These are phyloP conservation scores for Pleuronectes platessa DNA, from an alignment of 2,113 vertebrate genomes.

Conservation along the genomic window DNA sequence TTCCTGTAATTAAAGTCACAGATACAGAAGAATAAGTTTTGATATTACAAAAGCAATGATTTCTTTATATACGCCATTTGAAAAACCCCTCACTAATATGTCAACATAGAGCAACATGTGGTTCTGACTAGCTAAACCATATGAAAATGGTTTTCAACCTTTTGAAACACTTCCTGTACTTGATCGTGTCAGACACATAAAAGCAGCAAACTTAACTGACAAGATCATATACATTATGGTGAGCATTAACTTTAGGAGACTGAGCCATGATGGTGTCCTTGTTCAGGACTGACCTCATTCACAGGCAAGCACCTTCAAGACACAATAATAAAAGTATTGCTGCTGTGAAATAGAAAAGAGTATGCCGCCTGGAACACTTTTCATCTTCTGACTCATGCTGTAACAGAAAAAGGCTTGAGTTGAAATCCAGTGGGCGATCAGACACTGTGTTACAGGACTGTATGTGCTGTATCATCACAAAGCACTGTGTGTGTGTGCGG, in stretches of 20 bases:
- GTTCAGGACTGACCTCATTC: too few species aligned
- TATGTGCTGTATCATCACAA: slow-evolving; percentile 31
- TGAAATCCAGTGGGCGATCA: too few species aligned
- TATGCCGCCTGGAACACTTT: too few species aligned
- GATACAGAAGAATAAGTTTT: background rate
- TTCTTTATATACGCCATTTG: too few species aligned
- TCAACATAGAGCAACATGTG: background rate
- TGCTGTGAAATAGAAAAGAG: background rate
- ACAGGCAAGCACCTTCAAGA: too few species aligned
- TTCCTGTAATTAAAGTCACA: background rate
- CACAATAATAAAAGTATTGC: too few species aligned
- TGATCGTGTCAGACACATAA: background rate
- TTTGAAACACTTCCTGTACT: background rate
- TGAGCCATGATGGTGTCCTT: background rate
- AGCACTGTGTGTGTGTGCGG: slow-evolving; percentile 1
- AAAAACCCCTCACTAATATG: background rate
- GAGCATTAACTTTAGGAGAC: background rate
- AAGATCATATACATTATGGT: background rate
- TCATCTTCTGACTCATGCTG: too few species aligned
- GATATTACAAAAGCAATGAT: background rate
- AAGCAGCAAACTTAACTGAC: background rate
- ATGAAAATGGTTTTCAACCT: background rate
- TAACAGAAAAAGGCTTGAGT: too few species aligned
- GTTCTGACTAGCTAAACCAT: background rate
- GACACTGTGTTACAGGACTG: slow-evolving; percentile 39